Conservation (phyloP, 1,140 invertebrate genomes). For the Linepithema humile region DNA sequence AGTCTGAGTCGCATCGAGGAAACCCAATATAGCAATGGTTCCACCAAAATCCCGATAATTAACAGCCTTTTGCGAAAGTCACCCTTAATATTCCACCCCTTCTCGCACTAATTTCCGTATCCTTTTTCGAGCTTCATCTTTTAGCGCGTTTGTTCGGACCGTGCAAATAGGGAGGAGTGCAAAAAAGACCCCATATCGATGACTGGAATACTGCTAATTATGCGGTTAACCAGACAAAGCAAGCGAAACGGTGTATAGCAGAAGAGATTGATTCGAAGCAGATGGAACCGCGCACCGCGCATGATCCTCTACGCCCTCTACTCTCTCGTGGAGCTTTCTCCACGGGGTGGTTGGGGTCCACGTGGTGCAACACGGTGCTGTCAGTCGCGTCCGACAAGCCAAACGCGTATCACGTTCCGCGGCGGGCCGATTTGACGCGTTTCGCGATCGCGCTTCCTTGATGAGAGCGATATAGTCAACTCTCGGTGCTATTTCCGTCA, state of each 20-base stretch:
- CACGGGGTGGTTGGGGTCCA: conserved; percentile 73
- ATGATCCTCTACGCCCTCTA: conserved; percentile 58
- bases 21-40: conserved; percentile 64
- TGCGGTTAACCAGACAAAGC: conserved; percentile 54
- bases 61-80: conserved; percentile 58
- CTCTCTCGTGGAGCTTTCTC: conserved; percentile 42
- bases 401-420: conserved; percentile 66
- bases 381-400: conserved; percentile 77
- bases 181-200: neutral
- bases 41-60: conserved; percentile 74
- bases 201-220: conserved; percentile 63
- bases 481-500: neutral
- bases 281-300: conserved; percentile 43
- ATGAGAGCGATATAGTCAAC: neutral
- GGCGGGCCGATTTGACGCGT: neutral
- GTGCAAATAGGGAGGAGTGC: too few relatives aligned
- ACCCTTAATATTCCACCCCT: neutral
- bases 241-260: conserved; percentile 14
- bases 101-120: neutral
- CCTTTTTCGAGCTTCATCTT: neutral
- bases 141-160: too few relatives aligned
- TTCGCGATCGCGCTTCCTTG: conserved; percentile 8
- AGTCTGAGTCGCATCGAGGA: conserved; percentile 39
- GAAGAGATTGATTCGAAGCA: conserved; percentile 61
- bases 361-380: conserved; percentile 79